A percentile compares a stretch with the other conserved stretches of the same genome.
Evolutionary conservation across 2,113 vertebrate species (phyloP).

Genomic region (Campylorhamphus procurvoides): DNA sequence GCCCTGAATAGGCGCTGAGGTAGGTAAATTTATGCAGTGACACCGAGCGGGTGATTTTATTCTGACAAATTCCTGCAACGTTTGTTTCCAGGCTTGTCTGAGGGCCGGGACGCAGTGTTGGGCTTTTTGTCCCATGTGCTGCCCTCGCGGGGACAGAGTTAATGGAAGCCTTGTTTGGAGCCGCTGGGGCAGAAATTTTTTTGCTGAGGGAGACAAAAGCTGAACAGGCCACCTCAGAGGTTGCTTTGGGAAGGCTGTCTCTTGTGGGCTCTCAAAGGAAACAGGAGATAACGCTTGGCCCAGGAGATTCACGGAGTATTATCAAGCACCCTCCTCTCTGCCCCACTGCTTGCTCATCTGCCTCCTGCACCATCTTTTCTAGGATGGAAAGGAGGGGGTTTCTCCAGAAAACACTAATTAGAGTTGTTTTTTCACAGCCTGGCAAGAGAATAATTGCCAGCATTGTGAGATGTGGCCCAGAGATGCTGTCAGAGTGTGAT

Average conservation of each 20-base stretch:
- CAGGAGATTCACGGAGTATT: slow-evolving; percentile 21
- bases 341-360: slow-evolving; percentile 48
- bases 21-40: slow-evolving; percentile 99
- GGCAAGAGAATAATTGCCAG: background rate
- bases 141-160: slow-evolving; percentile 89
- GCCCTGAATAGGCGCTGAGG: slow-evolving; percentile 91
- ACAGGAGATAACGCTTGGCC: slow-evolving; percentile 71
- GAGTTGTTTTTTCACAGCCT: slow-evolving; percentile 72
- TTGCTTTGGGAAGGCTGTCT: slow-evolving; percentile 78
- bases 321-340: background rate
- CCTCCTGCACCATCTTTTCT: slow-evolving; percentile 11
- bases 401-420: slow-evolving; percentile 31
- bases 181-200: slow-evolving; percentile 91
- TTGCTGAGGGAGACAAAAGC: slow-evolving; percentile 87
- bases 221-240: slow-evolving; percentile 82
- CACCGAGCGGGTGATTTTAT: slow-evolving; percentile 98
- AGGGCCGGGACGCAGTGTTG: slow-evolving; percentile 90
- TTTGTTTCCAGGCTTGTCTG: slow-evolving; percentile 98
- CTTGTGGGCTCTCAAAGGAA: slow-evolving; percentile 81
- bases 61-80: slow-evolving; percentile 89
- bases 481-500: background rate
- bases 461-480: accelerated
- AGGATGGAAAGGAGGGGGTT: background rate
- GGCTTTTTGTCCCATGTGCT: slow-evolving; percentile 89
- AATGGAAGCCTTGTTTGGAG: slow-evolving; percentile 94